These are phyloP conservation scores for Dolomedes plantarius DNA, from an alignment of 2,888 invertebrate genomes.

Conservation along the genomic window DNA sequence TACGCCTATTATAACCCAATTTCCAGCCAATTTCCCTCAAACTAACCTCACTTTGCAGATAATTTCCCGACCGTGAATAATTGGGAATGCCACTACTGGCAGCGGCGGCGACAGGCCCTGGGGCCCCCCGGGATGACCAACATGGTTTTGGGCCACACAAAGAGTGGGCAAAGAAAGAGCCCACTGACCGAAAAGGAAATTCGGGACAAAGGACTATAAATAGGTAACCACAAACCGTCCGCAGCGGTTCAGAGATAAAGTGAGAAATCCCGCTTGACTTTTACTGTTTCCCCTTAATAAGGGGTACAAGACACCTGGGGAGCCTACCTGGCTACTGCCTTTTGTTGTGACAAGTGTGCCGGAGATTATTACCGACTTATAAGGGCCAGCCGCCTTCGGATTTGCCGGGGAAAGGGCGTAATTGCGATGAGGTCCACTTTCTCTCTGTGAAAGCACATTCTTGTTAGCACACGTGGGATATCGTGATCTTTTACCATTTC, in stretches of 20 bases:
- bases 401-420: background rate
- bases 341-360: slow-evolving; percentile 32
- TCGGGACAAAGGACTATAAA: slow-evolving; percentile 36
- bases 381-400: background rate
- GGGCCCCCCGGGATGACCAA: slow-evolving; percentile 2
- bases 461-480: background rate
- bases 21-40: background rate
- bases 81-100: background rate
- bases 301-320: slow-evolving; percentile 43
- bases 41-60: background rate
- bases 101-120: background rate
- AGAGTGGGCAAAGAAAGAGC: slow-evolving; percentile 32
- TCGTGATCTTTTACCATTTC: background rate
- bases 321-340: slow-evolving; percentile 1
- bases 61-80: slow-evolving; percentile 24
- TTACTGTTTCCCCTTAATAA: background rate
- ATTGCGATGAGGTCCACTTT: background rate
- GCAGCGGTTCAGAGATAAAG: slow-evolving; percentile 18
- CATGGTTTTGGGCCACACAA: slow-evolving; percentile 38
- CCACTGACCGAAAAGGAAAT: slow-evolving; percentile 26
- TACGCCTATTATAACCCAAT: slow-evolving; percentile 8
- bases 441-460: background rate
- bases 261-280: slow-evolving; percentile 13
- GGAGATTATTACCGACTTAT: slow-evolving; percentile 7
- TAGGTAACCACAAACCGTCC: background rate